Conservation (phyloP, 2,113 vertebrate genomes). For the Corythoichthys intestinalis region DNA sequence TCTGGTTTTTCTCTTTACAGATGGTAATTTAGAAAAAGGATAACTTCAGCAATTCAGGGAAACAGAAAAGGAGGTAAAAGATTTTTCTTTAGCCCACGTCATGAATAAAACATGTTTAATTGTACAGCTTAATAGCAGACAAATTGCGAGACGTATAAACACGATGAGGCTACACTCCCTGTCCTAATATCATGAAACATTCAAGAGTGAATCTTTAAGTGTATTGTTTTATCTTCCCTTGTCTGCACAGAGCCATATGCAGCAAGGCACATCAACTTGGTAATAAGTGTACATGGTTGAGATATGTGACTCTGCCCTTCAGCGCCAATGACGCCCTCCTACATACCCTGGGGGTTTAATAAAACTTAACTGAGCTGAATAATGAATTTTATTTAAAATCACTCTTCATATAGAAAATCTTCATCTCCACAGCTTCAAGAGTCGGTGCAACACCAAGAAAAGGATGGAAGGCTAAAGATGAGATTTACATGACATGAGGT, state of each 20-base stretch:
- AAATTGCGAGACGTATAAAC: constrained; percentile 50
- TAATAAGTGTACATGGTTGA: constrained; percentile 60
- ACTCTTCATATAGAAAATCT: constrained; percentile 61
- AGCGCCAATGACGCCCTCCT: constrained; percentile 52
- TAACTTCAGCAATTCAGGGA: constrained; percentile 16
- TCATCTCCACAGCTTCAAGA: constrained; percentile 58
- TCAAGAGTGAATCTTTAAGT: constrained; percentile 50
- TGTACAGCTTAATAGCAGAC: constrained; percentile 44
- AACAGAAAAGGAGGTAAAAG: constrained; percentile 24
- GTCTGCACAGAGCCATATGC: constrained; percentile 35
- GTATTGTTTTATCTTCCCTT: constrained; percentile 51
- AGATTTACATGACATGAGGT: constrained; percentile 73
- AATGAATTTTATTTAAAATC: constrained; percentile 71
- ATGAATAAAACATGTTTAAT: constrained; percentile 60
- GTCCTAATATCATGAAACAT: constrained; percentile 60
- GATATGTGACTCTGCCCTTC: constrained; percentile 62
- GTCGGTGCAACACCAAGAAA: constrained; percentile 58
- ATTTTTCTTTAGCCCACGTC: constrained; percentile 42
- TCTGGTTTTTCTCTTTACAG: constrained; percentile 8
- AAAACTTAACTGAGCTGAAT: constrained; percentile 73
- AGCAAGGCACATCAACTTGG: constrained; percentile 53
- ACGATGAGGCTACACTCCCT: constrained; percentile 28
- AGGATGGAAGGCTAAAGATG: constrained; percentile 61
- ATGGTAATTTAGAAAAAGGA: constrained; percentile 2
- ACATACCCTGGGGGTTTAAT: constrained; percentile 69